phyloP scores from a whole-genome alignment of 2,797 vertebrate genomes.

The Novumbra hubbsi region DNA sequence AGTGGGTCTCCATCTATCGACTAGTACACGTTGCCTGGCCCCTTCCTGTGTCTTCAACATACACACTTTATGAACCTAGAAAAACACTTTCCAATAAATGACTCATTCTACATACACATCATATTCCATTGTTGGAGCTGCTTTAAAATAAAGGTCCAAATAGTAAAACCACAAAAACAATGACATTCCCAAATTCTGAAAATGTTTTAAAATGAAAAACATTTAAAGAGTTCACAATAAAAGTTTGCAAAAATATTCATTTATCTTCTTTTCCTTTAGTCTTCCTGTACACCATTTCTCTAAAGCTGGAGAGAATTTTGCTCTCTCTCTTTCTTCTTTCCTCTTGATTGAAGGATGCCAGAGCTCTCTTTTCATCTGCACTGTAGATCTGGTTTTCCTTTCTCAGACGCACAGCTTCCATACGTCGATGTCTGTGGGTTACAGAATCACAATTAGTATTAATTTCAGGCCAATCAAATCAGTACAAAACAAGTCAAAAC shows the following conservation, averaged over 20 bases:
- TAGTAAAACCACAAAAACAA: neutral
- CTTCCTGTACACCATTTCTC: conserved; percentile 88
- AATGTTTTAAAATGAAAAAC: neutral
- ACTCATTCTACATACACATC: neutral
- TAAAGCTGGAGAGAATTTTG: conserved; percentile 96
- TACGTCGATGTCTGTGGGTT: conserved; percentile 86
- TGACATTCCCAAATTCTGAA: neutral
- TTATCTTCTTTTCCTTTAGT: conserved; percentile 81
- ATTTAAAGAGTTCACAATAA: no score
- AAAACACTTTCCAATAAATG: conserved; percentile 1
- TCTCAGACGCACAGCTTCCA: conserved; percentile 97
- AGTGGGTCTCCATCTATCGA: neutral
- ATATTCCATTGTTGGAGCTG: neutral
- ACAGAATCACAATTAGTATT: neutral
- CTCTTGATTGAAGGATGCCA: conserved; percentile 97
- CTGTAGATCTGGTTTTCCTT: conserved; percentile 99
- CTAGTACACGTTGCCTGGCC: neutral
- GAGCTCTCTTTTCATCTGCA: conserved; percentile 92
- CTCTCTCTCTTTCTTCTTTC: conserved; percentile 93
- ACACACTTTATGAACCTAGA: neutral
- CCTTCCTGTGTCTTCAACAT: neutral
- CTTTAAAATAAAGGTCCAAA: neutral
- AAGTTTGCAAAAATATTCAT: conserved; percentile 42
- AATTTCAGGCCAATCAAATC: neutral
- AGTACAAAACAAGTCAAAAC: neutral